Base-by-base conservation (phyloP, 2,113 vertebrate genomes). In the Ploceus nigricollis region DNA sequence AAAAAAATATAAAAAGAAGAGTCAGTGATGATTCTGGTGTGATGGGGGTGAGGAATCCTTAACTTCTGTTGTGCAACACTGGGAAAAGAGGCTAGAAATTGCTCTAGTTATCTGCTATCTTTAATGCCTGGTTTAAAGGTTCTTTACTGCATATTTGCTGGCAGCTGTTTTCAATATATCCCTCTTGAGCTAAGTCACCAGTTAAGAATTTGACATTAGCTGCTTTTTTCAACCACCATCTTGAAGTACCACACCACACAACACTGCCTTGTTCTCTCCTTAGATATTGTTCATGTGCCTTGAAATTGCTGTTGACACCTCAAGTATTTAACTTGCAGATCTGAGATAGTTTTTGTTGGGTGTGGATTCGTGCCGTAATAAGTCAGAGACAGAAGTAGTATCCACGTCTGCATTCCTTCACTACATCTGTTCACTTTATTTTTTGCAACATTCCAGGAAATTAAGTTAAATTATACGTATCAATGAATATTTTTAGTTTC, bases 371-470 rank as follows among this genome's bases (percentile, higher is more conserved):
- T 78, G 84, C 87, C 3, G 5, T 95, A 96, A 93, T 56, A 94
- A 93, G 91, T 78, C 90, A 86, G 91, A 97, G 97, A 97, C 94
- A 95, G 90, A 96, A 90, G 89, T 96, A 90, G 89, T 96, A 95
- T 95, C 94, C 68, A 7, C 3, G 80, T 96, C 96, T 96, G 96
- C 94, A 89, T 95, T 95, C 90, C 94, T 96, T 86, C 56, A 27
- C 81, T 91, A 6, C 93, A 90, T 97, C 93, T 96, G 66, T 79
- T 96, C 47, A 13, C 75, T 96, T 97, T 68, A 87, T 61, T 96
- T 97, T 97, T 97, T 96, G 94, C 96, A 96, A 15, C 86, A 45
- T 93, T 96, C 90, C 94, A 92, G 93, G 94, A 97, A 97, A 96
- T 96, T 76, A 96, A 94, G 87, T 96, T 96, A 91, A 97, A 96